Evolutionary conservation across 2,797 vertebrate species (phyloP).

Genomic region (Clangula hyemalis): DNA sequence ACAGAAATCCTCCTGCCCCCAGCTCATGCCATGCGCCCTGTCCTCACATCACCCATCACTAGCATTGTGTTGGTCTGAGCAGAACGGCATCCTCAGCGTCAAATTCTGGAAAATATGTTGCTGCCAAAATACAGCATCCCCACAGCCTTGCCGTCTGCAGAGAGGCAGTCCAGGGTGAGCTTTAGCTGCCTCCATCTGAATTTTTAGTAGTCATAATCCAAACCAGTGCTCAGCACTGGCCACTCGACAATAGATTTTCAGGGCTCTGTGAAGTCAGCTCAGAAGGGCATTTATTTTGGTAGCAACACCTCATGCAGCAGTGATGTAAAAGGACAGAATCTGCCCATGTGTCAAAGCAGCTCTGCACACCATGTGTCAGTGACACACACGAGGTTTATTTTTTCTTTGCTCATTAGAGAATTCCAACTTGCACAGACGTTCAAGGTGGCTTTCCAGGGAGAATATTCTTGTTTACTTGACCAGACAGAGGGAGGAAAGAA

Average conservation of each 20-base stretch:
- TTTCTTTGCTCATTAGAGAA: conserved; percentile 13
- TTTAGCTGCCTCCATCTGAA: neutral
- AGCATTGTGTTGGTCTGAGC: neutral
- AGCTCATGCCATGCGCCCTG: neutral
- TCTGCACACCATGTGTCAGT: accelerated
- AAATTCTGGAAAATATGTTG: neutral
- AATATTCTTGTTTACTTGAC: conserved; percentile 43
- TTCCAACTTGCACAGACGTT: neutral
- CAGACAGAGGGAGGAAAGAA: neutral
- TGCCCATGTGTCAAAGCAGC: neutral
- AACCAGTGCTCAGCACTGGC: accelerated
- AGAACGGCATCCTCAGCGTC: neutral
- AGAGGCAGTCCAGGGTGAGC: neutral
- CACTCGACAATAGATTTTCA: neutral
- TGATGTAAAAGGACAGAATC: neutral
- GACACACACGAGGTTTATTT: neutral
- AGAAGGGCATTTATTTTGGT: neutral
- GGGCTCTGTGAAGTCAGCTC: neutral
- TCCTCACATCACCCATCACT: neutral
- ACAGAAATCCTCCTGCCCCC: neutral
- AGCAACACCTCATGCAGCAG: neutral
- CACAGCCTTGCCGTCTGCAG: neutral
- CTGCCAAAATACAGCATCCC: neutral
- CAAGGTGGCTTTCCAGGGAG: neutral
- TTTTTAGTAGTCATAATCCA: neutral